These are phyloP conservation scores for Buceros bicornis DNA, from an alignment of 2,797 vertebrate genomes.

Conservation along the genomic window DNA sequence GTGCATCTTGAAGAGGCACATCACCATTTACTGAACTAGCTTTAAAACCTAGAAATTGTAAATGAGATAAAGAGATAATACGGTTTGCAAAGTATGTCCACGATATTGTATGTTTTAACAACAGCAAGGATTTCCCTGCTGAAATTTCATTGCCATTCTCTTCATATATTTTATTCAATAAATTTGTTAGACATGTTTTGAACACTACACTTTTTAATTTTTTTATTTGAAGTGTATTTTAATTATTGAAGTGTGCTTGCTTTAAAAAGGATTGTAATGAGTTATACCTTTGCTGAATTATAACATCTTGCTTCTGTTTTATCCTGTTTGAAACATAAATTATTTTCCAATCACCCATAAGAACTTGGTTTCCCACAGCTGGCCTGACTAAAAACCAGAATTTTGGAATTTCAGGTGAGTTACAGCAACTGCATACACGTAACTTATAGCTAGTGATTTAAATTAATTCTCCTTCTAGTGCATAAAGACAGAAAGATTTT, in stretches of 20 bases:
- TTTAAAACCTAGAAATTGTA: background rate
- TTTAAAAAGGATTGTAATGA: background rate
- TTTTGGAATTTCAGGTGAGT: background rate
- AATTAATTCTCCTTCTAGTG: background rate
- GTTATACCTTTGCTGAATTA: background rate
- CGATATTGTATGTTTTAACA: background rate
- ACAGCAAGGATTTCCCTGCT: background rate
- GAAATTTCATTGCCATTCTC: background rate
- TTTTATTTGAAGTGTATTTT: background rate
- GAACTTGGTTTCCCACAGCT: background rate
- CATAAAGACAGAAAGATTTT: background rate
- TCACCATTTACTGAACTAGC: background rate
- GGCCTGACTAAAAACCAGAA: background rate
- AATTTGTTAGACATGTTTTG: background rate
- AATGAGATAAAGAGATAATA: background rate
- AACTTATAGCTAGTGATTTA: background rate
- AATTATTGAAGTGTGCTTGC: background rate
- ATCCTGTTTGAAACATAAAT: background rate
- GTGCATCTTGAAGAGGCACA: constrained; percentile 18
- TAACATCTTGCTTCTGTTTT: background rate
- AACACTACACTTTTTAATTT: background rate
- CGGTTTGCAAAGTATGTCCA: background rate
- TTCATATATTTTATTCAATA: background rate
- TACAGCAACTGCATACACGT: background rate
- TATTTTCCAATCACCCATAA: background rate